Evolutionary conservation across 1,140 invertebrate species (phyloP).

Genomic region (Drosophila parabipectinata): DNA sequence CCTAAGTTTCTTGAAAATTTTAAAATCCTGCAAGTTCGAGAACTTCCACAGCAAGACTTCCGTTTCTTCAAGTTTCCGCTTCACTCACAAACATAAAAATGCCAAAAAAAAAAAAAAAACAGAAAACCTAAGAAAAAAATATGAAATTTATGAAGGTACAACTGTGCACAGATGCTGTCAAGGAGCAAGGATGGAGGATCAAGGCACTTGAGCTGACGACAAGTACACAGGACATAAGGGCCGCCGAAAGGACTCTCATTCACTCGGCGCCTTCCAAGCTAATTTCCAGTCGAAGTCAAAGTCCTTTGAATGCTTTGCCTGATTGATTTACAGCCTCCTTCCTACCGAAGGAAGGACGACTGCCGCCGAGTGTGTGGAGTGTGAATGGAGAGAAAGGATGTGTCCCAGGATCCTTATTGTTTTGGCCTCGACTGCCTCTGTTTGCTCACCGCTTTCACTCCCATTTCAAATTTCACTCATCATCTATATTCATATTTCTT

Average conservation of each 20-base stretch:
- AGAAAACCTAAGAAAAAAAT: slow-evolving; percentile 12
- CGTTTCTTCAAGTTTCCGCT: slow-evolving; percentile 26
- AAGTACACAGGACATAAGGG: slow-evolving; percentile 54
- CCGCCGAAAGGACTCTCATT: slow-evolving; percentile 32
- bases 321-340: slow-evolving; percentile 62
- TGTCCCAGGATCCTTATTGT: slow-evolving; percentile 15
- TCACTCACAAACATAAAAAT: slow-evolving; percentile 31
- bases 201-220: slow-evolving; percentile 70
- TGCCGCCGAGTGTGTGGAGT: not conserved
- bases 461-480: slow-evolving; percentile 66
- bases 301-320: slow-evolving; percentile 45
- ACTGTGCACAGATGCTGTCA: slow-evolving; percentile 67
- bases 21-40: slow-evolving; percentile 13
- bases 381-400: slow-evolving; percentile 12
- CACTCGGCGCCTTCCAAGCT: slow-evolving; percentile 60
- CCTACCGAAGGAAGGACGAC: too few species aligned
- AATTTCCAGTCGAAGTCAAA: slow-evolving; percentile 52
- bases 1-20: slow-evolving; percentile 14
- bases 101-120: slow-evolving; percentile 6
- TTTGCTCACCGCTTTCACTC: slow-evolving; percentile 49
- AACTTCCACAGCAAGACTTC: slow-evolving; percentile 35
- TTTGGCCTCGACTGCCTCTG: not conserved
- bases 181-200: slow-evolving; percentile 18
- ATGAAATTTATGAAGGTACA: slow-evolving; percentile 68
- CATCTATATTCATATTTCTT: slow-evolving; percentile 55